Base-by-base conservation (phyloP, 2,888 invertebrate genomes). In the Diarsia brunnea region DNA sequence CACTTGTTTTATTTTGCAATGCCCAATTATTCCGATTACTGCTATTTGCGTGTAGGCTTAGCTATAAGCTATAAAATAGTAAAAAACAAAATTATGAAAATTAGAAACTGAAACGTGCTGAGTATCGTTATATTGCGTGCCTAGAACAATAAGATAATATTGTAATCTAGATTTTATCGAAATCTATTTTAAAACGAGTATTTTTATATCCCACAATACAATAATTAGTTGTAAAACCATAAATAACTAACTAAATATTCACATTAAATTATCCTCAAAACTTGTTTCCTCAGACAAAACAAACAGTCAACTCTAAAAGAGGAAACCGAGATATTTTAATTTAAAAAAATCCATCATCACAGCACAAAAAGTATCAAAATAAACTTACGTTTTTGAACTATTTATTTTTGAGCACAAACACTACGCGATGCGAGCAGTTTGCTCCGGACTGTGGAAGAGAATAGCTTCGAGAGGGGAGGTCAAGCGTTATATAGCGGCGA, bases 391-490 rank as follows among this genome's bases (percentile, higher is more conserved):
- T 89, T 89, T 79, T 69, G 1, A 85, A 82, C 73, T 84, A 81
- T 75, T 74, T 86, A 74, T 58, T 89, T 89, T 89, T 82, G 77
- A 79, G 45, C 82, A 82, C 78, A 86, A 87, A 87, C 80, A 86
- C 83, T 63, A 81, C 89, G 84, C 90, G 86, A 79, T 27, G 83
- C 90, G 92, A 88, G 84, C 89, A 79, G 84, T 83, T 88, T 88
- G 85, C 89, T 84, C 90, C 87, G 79, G 76, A 79, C 85, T 81
- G 73, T 81, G 82, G 78, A 84, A 90, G 90, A 79, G 92, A 92
- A 90, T 94, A 93, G 89, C 87, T 88, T 84, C 80, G 88, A 88
- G 91, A 90, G 91, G 92, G 92, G 94, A 92, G 91, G 83, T 79
- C 88, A 88, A 87, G 79, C 75, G 86, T 90, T 94, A 90, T 94